These are phyloP conservation scores for Spodoptera frugiperda DNA, from an alignment of 1,140 invertebrate species.

Conservation along the genomic window DNA sequence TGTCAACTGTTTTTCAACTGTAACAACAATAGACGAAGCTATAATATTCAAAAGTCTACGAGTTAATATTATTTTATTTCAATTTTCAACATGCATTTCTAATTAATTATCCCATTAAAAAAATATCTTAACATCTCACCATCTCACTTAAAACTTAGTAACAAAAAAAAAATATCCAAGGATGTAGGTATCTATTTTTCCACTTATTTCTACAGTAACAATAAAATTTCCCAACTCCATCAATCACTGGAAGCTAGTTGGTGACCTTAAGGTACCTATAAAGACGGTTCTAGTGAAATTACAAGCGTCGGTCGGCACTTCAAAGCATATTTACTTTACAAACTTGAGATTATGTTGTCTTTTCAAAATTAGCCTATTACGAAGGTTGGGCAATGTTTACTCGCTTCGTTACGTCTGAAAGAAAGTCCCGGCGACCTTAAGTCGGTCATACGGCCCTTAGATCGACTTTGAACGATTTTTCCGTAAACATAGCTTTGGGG, in stretches of 20 bases:
- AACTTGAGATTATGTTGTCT: conserved; percentile 75
- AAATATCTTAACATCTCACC: no score
- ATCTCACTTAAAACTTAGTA: no score
- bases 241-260: conserved; percentile 11
- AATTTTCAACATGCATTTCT: no score
- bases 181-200: no score
- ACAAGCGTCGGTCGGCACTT: conserved; percentile 64
- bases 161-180: no score
- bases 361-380: conserved; percentile 79
- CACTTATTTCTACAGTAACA: not conserved
- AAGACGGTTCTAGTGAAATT: conserved; percentile 63
- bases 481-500: conserved; percentile 29
- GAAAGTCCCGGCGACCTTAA: conserved; percentile 56
- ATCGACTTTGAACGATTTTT: conserved; percentile 14
- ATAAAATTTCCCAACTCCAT: not conserved
- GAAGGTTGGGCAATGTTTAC: conserved; percentile 73
- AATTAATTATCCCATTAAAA: no score
- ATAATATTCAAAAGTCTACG: no score
- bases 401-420: conserved; percentile 64
- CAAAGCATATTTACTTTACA: conserved; percentile 70
- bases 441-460: conserved; percentile 17
- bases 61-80: no score
- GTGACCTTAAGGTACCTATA: not conserved
- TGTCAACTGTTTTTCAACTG: no score
- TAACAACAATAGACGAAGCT: no score